phyloP scores from a whole-genome alignment of 2,888 invertebrate species.

The Ferrisia virgata region DNA sequence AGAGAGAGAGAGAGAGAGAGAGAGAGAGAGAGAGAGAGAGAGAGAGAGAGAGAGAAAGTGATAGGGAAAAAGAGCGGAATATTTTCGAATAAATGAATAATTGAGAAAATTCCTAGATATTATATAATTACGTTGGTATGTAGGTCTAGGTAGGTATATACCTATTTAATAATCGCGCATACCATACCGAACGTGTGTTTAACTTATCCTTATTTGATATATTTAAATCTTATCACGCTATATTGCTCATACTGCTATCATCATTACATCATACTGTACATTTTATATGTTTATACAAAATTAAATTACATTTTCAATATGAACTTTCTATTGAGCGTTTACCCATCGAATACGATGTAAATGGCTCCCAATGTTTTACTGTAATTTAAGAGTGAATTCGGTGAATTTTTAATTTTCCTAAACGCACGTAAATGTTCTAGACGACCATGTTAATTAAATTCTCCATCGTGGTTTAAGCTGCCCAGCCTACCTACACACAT shows the following conservation, averaged over 20 bases:
- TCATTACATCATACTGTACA: not conserved
- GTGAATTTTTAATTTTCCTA: not conserved
- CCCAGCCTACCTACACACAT: not conserved
- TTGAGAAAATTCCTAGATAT: too few species aligned
- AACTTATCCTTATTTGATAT: not conserved
- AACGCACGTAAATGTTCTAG: not conserved
- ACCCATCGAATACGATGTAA: not conserved
- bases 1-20: too few species aligned
- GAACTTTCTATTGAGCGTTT: not conserved
- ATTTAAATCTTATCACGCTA: not conserved
- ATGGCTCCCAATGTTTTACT: not conserved
- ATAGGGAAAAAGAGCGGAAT: too few species aligned
- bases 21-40: too few species aligned
- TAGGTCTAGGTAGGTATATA: too few species aligned
- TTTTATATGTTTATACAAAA: not conserved
- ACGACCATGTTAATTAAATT: not conserved
- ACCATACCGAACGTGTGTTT: too few species aligned
- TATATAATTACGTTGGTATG: too few species aligned
- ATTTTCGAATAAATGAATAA: too few species aligned
- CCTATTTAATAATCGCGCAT: not conserved
- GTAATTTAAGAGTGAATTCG: slow-evolving; percentile 9
- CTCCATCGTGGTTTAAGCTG: not conserved
- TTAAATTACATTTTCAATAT: not conserved
- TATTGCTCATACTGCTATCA: not conserved
- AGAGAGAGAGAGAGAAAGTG: too few species aligned